Base-by-base conservation (phyloP, 2,113 vertebrate species). In the Coregonus clupeaformis region DNA sequence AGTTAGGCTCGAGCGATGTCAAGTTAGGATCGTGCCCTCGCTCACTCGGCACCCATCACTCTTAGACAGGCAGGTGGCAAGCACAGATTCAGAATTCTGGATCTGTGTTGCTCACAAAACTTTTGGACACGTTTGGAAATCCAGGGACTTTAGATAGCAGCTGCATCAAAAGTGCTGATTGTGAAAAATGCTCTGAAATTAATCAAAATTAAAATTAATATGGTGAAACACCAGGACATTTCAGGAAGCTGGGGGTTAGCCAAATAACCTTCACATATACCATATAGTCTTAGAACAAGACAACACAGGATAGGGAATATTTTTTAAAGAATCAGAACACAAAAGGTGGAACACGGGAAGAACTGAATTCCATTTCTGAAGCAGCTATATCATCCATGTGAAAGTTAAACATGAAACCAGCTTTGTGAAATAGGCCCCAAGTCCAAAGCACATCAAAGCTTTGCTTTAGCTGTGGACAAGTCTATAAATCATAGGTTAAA, bases 241-340 rank as follows among this genome's bases (percentile, higher is more conserved):
- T 91, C 86, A 87, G 86, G 73, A 90, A 90, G 89, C 91, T 88
- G 86, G 83, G 80, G 78, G 1, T 81, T 81, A 86, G 84, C 79
- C 70, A 78, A 62, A 80, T 80, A 87, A 91, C 89, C 90, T 92
- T 93, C 87, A 92, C 91, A 91, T 90, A 87, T 85, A 88, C 78
- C 80, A 83, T 77, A 4, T 7, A 16, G 52, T 32, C 79, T 83
- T 52, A 27, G 47, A 79, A 27, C 12, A 68, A 25, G n/a, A 63
- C 13, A 69, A 81, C 30, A 67, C 70, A 60, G 55, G 42, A 71
- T 78, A 72, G 70, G 55, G 71, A 72, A 27, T 68, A 75, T 65
- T 42, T 42, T 0, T 9, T 36, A 32, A 32, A 42, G 9, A 42
- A 55, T 6, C 22, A n/a, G 49, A 12, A 0, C 68, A 81, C 73